These are phyloP conservation scores for Drosophila helvetica DNA, from an alignment of 2,888 invertebrate species.

Conservation along the genomic window DNA sequence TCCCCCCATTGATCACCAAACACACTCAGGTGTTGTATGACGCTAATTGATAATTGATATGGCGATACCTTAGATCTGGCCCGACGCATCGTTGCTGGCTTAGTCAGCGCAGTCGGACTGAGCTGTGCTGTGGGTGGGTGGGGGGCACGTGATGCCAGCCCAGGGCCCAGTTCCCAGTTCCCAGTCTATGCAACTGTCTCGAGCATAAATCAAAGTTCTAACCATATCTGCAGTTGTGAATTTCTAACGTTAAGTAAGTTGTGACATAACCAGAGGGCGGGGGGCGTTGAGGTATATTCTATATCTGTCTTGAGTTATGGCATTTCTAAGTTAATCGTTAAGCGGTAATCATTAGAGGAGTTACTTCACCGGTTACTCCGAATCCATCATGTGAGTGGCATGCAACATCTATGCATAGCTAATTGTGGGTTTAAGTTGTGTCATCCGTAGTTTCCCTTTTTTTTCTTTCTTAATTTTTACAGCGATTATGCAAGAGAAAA, in stretches of 20 bases:
- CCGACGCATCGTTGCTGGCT: not conserved
- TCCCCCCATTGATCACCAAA: not conserved
- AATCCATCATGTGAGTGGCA: not conserved
- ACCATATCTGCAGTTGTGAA: not conserved
- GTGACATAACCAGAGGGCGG: not conserved
- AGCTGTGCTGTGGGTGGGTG: no score
- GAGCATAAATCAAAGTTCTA: not conserved
- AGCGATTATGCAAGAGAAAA: not conserved
- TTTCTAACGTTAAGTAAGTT: not conserved
- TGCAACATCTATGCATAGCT: not conserved
- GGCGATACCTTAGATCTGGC: not conserved
- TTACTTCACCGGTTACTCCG: not conserved
- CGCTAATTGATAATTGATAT: not conserved
- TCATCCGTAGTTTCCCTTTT: not conserved
- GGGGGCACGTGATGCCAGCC: not conserved
- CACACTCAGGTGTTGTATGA: not conserved
- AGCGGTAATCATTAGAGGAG: not conserved
- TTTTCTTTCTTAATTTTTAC: no score
- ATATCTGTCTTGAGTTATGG: not conserved
- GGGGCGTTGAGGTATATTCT: not conserved
- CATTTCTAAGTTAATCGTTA: not conserved
- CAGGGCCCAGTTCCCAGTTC: no score
- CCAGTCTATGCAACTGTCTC: not conserved
- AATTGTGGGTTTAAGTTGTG: not conserved
- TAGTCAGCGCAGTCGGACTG: not conserved